Evolutionary conservation across 2,888 invertebrate genomes (phyloP).

Genomic region (Tolmerus cingulatus): DNA sequence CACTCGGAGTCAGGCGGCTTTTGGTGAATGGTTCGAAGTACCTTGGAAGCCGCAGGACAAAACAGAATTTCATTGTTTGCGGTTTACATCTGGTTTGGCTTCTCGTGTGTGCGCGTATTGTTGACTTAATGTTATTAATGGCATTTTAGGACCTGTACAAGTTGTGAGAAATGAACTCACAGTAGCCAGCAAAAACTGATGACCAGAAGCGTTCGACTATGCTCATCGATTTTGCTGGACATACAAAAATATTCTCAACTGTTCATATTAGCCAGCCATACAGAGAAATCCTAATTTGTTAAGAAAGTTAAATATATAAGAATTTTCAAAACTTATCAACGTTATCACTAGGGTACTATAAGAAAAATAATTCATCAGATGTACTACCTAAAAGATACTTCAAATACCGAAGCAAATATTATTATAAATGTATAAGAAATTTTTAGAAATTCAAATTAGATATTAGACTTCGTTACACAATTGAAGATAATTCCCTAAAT

Average conservation of each 20-base stretch:
- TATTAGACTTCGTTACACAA: too few relatives aligned
- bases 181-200: not conserved
- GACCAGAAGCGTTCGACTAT: not conserved
- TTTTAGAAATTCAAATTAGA: too few relatives aligned
- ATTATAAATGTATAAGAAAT: too few relatives aligned
- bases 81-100: slow-evolving; percentile 29
- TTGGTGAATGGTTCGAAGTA: not conserved
- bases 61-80: slow-evolving; percentile 15
- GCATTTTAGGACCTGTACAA: not conserved
- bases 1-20: slow-evolving; percentile 13
- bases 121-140: slow-evolving; percentile 27
- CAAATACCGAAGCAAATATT: too few relatives aligned
- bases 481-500: too few relatives aligned
- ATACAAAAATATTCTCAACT: not conserved
- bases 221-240: not conserved
- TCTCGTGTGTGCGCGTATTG: not conserved
- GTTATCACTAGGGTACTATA: too few relatives aligned
- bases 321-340: too few relatives aligned
- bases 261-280: too few relatives aligned
- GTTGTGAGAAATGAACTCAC: not conserved
- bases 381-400: too few relatives aligned
- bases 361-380: not conserved
- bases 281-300: too few relatives aligned
- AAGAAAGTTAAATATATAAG: too few relatives aligned
- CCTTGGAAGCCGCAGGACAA: not conserved